These are phyloP conservation scores for Hylyphantes graminicola DNA, from an alignment of 1,140 invertebrate species.

Conservation along the genomic window DNA sequence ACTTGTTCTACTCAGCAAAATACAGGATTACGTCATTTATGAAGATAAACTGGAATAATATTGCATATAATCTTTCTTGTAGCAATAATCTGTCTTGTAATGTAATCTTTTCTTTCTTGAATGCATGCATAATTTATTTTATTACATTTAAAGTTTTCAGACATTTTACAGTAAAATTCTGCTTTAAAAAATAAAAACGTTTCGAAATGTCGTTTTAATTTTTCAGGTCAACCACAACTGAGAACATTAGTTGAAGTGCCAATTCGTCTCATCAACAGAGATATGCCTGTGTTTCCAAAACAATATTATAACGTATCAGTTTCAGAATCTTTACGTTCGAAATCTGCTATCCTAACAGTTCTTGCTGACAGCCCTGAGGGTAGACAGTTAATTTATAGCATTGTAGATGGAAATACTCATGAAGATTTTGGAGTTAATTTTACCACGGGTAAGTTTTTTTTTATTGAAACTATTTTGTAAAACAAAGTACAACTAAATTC, in stretches of 20 bases:
- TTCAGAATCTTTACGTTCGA: conserved; percentile 82
- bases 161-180: too few species aligned
- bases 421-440: conserved; percentile 87
- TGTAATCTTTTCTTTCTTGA: too few species aligned
- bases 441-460: conserved; percentile 79
- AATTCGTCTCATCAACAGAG: conserved; percentile 88
- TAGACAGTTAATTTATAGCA: conserved; percentile 81
- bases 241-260: conserved; percentile 82
- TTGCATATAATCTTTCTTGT: too few species aligned
- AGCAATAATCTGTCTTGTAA: too few species aligned
- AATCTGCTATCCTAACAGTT: conserved; percentile 81
- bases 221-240: conserved; percentile 79
- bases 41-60: too few species aligned
- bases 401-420: conserved; percentile 80
- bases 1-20: too few species aligned
- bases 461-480: not conserved
- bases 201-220: not conserved
- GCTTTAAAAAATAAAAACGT: too few species aligned
- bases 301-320: conserved; percentile 85
- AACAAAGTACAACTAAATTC: not conserved
- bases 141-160: too few species aligned
- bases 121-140: too few species aligned
- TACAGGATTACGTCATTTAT: too few species aligned
- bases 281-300: conserved; percentile 88
- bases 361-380: conserved; percentile 84